Base-by-base conservation (phyloP, 2,113 vertebrate species). In the Platichthys stellatus region DNA sequence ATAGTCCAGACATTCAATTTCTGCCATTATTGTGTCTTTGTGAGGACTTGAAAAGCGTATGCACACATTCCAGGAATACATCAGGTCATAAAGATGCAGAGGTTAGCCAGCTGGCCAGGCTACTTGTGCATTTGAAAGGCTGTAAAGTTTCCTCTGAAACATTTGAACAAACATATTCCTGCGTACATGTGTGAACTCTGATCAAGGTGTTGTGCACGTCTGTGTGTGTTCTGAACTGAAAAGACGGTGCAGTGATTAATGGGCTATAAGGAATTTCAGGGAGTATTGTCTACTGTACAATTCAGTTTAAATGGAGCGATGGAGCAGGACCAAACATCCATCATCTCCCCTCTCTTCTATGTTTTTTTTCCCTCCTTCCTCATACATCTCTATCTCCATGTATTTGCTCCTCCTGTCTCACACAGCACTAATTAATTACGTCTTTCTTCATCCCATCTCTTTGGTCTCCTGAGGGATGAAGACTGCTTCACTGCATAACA, bases 401-500 rank as follows among this genome's bases (percentile, higher is more conserved):
- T 86, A n/a, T 70, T 80, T 73, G 64, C 63, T 68, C 51, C 31
- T 58, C 66, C 28, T 2, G 47, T 82, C 74, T 85, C 66, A 62
- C 81, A 38, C 54, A 1, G 47, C 47, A 10, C 80, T 90, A 88
- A 92, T 93, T 89, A 92, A 90, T 82, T 85, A n/a, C 28, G 70
- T 28, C 64, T 77, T 14, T 72, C 84, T 77, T 59, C 26, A 14
- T 80, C 76, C 82, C 51, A 49, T 73, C 45, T 57, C 23, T 72
- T 8, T 21, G 21, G n/a, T 63, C 78, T 86, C 88, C 87, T 76
- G 61, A 76, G 92, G 81, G 78, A 84, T 43, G 40, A 40, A 23
- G 60, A 21, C 69, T 72, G 64, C 88, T 83, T 73, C 85, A 24
- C 73, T 57, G 82, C 89, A 86, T 86, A 90, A 85, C 91, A 93